A percentile compares a stretch with the other conserved stretches of the same genome.
phyloP scores from a whole-genome alignment of 2,113 vertebrate species.

The Hippopotamus amphibius region DNA sequence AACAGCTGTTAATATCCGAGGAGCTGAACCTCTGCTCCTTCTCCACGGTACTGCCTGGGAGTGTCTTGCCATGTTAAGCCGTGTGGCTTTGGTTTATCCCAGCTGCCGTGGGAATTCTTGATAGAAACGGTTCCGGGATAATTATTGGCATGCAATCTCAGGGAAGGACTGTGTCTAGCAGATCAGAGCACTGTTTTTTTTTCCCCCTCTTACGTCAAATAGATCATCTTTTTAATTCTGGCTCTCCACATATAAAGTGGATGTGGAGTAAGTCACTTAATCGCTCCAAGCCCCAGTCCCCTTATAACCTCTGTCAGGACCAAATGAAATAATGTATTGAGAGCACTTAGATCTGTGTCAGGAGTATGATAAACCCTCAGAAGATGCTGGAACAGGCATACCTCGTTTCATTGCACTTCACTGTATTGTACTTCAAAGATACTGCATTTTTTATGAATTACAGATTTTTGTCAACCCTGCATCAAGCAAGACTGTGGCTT shows the following conservation, averaged over 20 bases:
- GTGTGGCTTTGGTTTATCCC: slow-evolving; percentile 9
- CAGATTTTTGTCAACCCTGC: not conserved
- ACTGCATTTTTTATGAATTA: not conserved
- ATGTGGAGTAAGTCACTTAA: slow-evolving; percentile 30
- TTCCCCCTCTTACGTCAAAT: not conserved
- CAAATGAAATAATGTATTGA: slow-evolving; percentile 15
- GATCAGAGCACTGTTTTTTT: not conserved
- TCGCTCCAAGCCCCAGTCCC: not conserved
- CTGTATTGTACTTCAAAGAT: not conserved
- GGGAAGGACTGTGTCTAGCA: not conserved
- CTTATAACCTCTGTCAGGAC: not conserved
- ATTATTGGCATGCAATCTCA: not conserved
- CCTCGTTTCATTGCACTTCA: not conserved
- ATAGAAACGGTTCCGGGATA: not conserved
- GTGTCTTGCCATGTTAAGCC: not conserved
- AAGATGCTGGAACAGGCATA: not conserved
- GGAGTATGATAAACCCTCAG: not conserved
- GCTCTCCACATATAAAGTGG: not conserved
- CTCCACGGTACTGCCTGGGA: not conserved
- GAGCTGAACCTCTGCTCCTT: not conserved
- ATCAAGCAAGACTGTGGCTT: not conserved
- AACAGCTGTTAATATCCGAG: not conserved
- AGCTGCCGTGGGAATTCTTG: slow-evolving; percentile 19
- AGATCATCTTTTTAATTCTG: not conserved
- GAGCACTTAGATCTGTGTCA: not conserved